Percentiles rank a stretch among this genome's conserved stretches.
Conservation (phyloP, 2,888 invertebrate genomes). For the Sycophila texana region DNA sequence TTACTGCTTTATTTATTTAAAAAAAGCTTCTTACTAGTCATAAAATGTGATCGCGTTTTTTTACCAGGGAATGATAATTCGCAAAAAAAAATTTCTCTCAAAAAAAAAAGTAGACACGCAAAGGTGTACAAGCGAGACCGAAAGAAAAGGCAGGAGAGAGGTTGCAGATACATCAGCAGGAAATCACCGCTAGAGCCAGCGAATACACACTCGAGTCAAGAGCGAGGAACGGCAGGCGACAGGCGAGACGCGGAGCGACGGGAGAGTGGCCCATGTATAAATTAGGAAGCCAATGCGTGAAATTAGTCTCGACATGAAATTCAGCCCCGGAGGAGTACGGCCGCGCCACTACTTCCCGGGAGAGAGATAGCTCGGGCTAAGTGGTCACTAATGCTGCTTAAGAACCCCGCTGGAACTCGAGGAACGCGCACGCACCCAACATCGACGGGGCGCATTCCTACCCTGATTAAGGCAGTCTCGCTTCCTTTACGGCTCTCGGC, state of each 20-base stretch:
- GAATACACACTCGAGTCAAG: too few species aligned
- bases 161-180: too few species aligned
- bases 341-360: background rate
- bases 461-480: slow-evolving; percentile 62
- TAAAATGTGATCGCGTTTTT: too few species aligned
- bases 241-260: slow-evolving; percentile 17
- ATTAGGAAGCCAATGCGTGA: slow-evolving; percentile 53
- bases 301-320: slow-evolving; percentile 49
- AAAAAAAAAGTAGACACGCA: too few species aligned
- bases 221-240: background rate
- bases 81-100: too few species aligned
- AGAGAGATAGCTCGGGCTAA: slow-evolving; percentile 56
- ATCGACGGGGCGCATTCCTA: slow-evolving; percentile 65
- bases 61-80: too few species aligned
- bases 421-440: slow-evolving; percentile 65
- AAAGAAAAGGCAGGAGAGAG: too few species aligned
- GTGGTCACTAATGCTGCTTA: slow-evolving; percentile 70
- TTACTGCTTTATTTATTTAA: too few species aligned
- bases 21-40: too few species aligned
- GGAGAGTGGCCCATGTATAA: slow-evolving; percentile 38
- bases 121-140: too few species aligned
- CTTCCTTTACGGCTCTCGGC: slow-evolving; percentile 9
- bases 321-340: background rate
- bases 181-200: too few species aligned
- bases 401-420: slow-evolving; percentile 66